Evolutionary conservation across 2,113 vertebrate genomes (phyloP).

Genomic region (Corythaeola cristata): DNA sequence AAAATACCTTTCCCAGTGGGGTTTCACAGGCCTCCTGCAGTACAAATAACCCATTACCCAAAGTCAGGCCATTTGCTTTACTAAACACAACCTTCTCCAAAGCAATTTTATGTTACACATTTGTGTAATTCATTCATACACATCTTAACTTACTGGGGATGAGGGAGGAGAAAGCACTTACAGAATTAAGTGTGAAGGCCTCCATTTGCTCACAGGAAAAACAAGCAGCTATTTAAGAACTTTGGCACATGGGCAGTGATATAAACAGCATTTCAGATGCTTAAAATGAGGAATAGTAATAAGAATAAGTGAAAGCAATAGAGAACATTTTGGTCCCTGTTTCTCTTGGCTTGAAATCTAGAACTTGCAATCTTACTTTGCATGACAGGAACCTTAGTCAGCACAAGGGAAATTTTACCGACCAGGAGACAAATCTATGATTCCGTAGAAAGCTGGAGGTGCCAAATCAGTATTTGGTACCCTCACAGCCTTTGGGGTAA

Average conservation of each 20-base stretch:
- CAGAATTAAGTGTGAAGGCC: neutral
- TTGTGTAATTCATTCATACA: conserved; percentile 1
- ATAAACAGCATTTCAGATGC: neutral
- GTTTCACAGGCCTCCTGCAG: neutral
- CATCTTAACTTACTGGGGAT: neutral
- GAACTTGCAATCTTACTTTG: neutral
- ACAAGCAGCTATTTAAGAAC: neutral
- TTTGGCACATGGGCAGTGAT: neutral
- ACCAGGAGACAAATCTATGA: neutral
- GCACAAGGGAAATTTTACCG: neutral
- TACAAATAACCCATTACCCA: neutral
- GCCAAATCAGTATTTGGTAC: neutral
- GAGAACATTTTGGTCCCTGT: neutral
- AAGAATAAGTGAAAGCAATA: neutral
- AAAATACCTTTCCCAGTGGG: neutral
- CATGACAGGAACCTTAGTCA: neutral
- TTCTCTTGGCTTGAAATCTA: neutral
- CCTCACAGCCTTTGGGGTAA: neutral
- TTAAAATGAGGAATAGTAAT: neutral
- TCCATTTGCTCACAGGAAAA: neutral
- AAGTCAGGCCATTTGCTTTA: conserved; percentile 10
- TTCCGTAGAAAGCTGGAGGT: neutral
- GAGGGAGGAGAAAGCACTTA: neutral
- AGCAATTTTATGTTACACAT: neutral
- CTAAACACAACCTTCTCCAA: neutral